Evolutionary conservation across 2,113 vertebrate genomes (phyloP).

Genomic region (Coptodon bakossiorum): DNA sequence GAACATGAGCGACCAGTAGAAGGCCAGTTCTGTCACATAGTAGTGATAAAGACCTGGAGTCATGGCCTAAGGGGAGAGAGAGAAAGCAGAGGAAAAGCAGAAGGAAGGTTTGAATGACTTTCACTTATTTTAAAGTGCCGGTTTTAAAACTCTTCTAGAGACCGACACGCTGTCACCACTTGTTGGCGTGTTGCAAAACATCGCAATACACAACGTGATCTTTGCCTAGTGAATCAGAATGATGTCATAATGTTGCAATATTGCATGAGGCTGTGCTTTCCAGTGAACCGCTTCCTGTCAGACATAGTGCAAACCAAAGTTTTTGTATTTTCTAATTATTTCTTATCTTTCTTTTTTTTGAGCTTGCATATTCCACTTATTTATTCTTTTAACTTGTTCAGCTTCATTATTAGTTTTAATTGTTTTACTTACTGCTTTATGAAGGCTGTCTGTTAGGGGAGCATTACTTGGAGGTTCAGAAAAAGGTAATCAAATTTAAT

Average conservation of each 20-base stretch:
- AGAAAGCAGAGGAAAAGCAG: background rate
- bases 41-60: constrained; percentile 84
- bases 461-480: background rate
- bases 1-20: constrained; percentile 98
- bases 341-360: background rate
- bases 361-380: background rate
- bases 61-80: constrained; percentile 72
- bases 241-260: background rate
- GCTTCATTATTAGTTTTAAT: background rate
- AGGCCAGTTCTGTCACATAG: constrained; percentile 88
- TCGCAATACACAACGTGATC: fast-evolving
- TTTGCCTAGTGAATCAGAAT: background rate
- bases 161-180: background rate
- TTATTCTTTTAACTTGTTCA: background rate
- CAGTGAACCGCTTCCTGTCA: fast-evolving
- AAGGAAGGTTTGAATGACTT: background rate
- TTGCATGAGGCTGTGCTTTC: background rate
- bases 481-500: background rate
- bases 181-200: background rate
- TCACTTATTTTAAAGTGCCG: background rate
- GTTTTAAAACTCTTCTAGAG: background rate
- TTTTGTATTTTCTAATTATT: background rate
- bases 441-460: background rate
- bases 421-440: background rate
- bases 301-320: background rate